These are phyloP conservation scores for Chironomus tepperi DNA, from an alignment of 1,140 invertebrate genomes.

Conservation along the genomic window DNA sequence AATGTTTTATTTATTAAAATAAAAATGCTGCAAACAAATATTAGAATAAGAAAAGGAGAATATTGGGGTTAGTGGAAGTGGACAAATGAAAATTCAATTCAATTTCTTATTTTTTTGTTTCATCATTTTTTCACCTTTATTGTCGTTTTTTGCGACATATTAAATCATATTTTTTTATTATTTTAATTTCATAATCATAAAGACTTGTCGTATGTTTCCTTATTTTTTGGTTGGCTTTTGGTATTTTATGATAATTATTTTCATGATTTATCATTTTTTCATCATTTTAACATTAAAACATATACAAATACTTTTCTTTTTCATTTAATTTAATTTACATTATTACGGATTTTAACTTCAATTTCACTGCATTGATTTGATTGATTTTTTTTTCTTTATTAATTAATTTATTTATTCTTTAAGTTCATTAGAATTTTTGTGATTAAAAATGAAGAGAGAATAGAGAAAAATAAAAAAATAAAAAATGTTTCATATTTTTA, in stretches of 20 bases:
- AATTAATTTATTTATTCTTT: not conserved
- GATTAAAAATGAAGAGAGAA: slow-evolving; percentile 6
- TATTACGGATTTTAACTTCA: not conserved
- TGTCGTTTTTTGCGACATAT: slow-evolving; percentile 23
- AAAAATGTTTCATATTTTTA: not conserved
- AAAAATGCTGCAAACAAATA: not conserved
- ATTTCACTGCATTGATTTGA: not conserved
- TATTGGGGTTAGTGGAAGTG: not conserved
- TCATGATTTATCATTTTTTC: slow-evolving; percentile 3
- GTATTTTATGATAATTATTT: not conserved
- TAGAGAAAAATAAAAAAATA: not conserved
- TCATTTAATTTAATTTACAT: slow-evolving; percentile 21
- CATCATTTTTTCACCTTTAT: slow-evolving; percentile 18
- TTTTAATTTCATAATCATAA: slow-evolving; percentile 18
- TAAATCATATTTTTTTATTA: slow-evolving; percentile 4
- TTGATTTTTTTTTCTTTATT: not conserved
- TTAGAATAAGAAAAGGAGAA: not conserved
- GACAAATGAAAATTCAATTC: not conserved
- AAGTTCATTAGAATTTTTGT: not conserved
- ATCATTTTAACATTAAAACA: slow-evolving; percentile 19
- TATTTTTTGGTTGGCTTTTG: slow-evolving; percentile 19
- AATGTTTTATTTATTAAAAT: not conserved
- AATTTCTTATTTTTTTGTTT: slow-evolving; percentile 20
- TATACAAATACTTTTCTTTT: slow-evolving; percentile 20
- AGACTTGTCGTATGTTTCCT: slow-evolving; percentile 18